Evolutionary conservation across 2,888 invertebrate species (phyloP).

Genomic region (Lycocerus yunnanus): DNA sequence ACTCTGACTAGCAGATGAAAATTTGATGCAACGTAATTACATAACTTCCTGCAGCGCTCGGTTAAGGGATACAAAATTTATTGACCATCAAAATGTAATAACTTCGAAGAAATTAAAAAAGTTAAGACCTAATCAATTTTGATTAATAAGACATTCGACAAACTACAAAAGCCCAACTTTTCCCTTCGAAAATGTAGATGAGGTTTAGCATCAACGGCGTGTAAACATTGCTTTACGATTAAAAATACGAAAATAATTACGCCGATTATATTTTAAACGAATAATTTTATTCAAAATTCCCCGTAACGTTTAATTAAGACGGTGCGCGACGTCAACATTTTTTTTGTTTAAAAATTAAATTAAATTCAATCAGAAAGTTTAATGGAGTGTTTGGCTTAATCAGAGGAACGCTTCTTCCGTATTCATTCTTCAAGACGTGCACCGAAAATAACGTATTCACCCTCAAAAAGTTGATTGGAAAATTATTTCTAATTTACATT

Average conservation of each 20-base stretch:
- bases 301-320: slow-evolving; percentile 43
- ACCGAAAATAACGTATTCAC: slow-evolving; percentile 30
- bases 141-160: background rate
- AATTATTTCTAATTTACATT: slow-evolving; percentile 46
- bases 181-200: background rate
- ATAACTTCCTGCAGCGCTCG: slow-evolving; percentile 14
- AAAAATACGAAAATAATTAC: background rate
- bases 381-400: slow-evolving; percentile 47
- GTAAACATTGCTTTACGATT: background rate
- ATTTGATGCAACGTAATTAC: slow-evolving; percentile 28
- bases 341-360: slow-evolving; percentile 38
- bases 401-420: slow-evolving; percentile 37
- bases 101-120: background rate
- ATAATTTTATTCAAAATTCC: slow-evolving; percentile 21
- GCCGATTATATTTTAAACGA: background rate
- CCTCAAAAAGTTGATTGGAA: slow-evolving; percentile 31
- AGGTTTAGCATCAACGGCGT: background rate
- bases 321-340: slow-evolving; percentile 29
- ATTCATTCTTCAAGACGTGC: slow-evolving; percentile 29
- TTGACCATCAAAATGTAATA: background rate
- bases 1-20: slow-evolving; percentile 24
- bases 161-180: background rate
- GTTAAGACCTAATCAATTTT: background rate
- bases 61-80: slow-evolving; percentile 10
- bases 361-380: slow-evolving; percentile 48